Evolutionary conservation across 2,113 vertebrate genomes (phyloP), one percentile per base, ranked within the genome.

Genomic region (sheep (Ovis aries)): DNA sequence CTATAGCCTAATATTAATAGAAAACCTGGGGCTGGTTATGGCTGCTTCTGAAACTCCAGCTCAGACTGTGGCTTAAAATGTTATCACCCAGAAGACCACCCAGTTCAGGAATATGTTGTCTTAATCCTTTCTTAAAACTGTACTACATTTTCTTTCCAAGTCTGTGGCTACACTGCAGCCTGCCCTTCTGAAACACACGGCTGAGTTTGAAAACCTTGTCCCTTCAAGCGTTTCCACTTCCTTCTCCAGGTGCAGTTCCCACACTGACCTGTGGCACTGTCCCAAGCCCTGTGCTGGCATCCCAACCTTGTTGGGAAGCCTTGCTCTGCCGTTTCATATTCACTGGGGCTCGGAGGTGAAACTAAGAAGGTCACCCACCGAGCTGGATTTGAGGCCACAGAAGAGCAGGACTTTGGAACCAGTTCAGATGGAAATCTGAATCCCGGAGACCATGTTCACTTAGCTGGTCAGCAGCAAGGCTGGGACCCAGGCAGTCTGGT

Each of bases 81-180:
- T 67, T 71, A 80, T 77, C 64, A 74, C 43, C 91, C 40, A 23
- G 60, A 86, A 90, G 45, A 36, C 19, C 25, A 33, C 59, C 52
- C 25, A 19, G 71, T 91, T 93, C 36, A 40, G 74, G 50, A 64
- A 55, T 31, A 29, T 31, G 10, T 27, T 64, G 21, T 96, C 84
- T 83, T 85, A 90, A 90, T 74, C 23, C 5, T 91, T 96, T 59
- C 85, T 67, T 83, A 87, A 82, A 91, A 82, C 53, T 21, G 6
- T 27, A 50, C 71, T 21, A 59, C 3, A 13, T 29, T 53, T 87
- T 84, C 40, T 48, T 88, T 94, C 71, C 53, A 91, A 78, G 84
- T 86, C 53, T 67, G 0, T 50, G 16, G 31, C n/a, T 62, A 21
- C 25, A 29, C n/a, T 57, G 36, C 62, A 50, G 59, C 60, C 23